phyloP scores from a whole-genome alignment of 2,113 vertebrate species.

The Emydura subglobosa region DNA sequence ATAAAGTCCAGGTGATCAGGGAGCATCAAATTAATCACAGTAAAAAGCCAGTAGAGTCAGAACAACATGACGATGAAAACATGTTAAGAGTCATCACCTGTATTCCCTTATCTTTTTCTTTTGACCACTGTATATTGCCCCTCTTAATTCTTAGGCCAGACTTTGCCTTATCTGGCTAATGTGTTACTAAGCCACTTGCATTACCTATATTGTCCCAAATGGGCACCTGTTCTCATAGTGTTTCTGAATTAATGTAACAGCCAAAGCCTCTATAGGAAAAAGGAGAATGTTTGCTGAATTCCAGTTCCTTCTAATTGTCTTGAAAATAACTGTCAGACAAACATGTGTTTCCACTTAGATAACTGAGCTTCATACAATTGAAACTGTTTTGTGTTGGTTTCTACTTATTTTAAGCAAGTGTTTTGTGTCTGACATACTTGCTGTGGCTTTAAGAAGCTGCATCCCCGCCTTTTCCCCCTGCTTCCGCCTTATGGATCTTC shows the following conservation, averaged over 20 bases:
- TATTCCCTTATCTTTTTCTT: slow-evolving; percentile 45
- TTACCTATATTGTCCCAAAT: slow-evolving; percentile 22
- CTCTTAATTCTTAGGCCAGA: slow-evolving; percentile 40
- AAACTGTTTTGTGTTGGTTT: slow-evolving; percentile 74
- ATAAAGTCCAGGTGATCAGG: slow-evolving; percentile 45
- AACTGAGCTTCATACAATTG: slow-evolving; percentile 60
- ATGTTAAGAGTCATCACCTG: not conserved
- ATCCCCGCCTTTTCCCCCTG: slow-evolving; percentile 29
- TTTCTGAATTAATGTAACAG: not conserved
- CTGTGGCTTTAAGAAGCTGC: slow-evolving; percentile 72
- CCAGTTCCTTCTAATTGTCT: slow-evolving; percentile 73
- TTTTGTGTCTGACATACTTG: slow-evolving; percentile 75
- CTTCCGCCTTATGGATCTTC: slow-evolving; percentile 61
- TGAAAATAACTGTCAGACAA: slow-evolving; percentile 72
- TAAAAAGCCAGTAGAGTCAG: slow-evolving; percentile 55
- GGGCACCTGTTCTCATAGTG: slow-evolving; percentile 59
- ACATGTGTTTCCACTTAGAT: slow-evolving; percentile 70
- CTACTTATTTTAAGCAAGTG: slow-evolving; percentile 69
- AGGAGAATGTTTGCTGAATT: slow-evolving; percentile 63
- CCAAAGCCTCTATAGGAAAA: slow-evolving; percentile 38
- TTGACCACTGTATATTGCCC: slow-evolving; percentile 31
- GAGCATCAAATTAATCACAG: slow-evolving; percentile 41
- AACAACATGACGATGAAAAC: slow-evolving; percentile 60
- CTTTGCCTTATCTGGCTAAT: not conserved
- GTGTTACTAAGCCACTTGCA: not conserved